Percentiles rank a stretch among this genome's conserved stretches.
Conservation (phyloP, 1,140 invertebrate species). For the Thalassaphorura encarpata region DNA sequence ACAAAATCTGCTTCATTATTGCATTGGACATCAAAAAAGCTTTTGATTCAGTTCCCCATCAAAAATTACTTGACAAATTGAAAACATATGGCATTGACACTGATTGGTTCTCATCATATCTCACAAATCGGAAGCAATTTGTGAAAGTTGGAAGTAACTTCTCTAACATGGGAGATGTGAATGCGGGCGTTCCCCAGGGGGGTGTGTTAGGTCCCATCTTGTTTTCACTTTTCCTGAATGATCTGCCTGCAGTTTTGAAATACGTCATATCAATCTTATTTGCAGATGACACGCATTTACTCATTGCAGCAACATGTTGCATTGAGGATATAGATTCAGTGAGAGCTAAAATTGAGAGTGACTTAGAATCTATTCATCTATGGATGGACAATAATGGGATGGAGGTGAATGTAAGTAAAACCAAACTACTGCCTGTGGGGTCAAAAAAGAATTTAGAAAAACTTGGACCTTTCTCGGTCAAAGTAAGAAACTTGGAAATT, state of each 20-base stretch:
- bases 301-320: background rate
- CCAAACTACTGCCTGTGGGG: background rate
- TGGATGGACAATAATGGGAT: background rate
- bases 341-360: background rate
- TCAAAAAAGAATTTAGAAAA: background rate
- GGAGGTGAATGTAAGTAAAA: background rate
- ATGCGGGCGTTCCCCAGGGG: conserved; percentile 20
- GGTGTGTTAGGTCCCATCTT: conserved; percentile 13
- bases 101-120: background rate
- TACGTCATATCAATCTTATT: background rate
- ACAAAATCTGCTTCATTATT: background rate
- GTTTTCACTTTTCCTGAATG: conserved; percentile 19
- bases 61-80: background rate
- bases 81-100: background rate
- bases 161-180: too few species aligned
- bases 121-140: background rate
- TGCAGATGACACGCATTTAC: conserved; percentile 18
- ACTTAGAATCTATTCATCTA: background rate
- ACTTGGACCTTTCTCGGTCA: background rate
- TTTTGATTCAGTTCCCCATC: conserved; percentile 4
- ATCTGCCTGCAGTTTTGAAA: conserved; percentile 3
- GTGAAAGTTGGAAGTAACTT: too few species aligned
- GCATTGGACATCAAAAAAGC: conserved; percentile 11
- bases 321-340: background rate
- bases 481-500: background rate